Percentiles rank a stretch among this genome's conserved stretches.
Evolutionary conservation across 2,797 vertebrate genomes (phyloP).

Genomic region (Dallia pectoralis): DNA sequence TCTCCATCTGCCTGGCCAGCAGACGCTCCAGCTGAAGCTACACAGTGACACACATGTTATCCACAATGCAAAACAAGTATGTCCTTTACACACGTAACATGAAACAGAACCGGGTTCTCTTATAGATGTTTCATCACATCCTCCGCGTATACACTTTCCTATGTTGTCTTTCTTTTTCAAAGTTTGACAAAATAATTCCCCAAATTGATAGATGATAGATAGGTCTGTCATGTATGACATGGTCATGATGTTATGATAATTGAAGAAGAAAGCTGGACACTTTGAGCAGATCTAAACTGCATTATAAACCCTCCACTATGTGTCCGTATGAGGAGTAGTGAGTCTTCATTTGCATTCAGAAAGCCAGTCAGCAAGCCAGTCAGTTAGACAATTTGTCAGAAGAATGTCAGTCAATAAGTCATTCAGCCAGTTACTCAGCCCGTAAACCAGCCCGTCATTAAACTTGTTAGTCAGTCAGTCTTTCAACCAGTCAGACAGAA

Average conservation of each 20-base stretch:
- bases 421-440: neutral
- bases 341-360: neutral
- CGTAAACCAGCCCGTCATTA: neutral
- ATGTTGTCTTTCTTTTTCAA: neutral
- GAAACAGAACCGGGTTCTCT: neutral
- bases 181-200: neutral
- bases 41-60: neutral
- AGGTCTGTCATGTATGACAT: neutral
- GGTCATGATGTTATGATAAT: neutral
- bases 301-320: neutral
- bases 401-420: neutral
- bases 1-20: slow-evolving; percentile 93
- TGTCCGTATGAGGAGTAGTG: neutral
- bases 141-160: neutral
- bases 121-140: neutral
- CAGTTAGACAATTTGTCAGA: neutral
- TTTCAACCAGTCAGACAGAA: neutral
- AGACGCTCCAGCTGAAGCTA: slow-evolving; percentile 92
- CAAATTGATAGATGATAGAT: neutral
- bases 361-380: neutral
- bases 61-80: neutral
- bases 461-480: neutral
- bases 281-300: neutral
- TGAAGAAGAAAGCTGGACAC: neutral
- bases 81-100: neutral